Evolutionary conservation across 2,113 vertebrate genomes (phyloP).

Genomic region (Lucifuga dentata): DNA sequence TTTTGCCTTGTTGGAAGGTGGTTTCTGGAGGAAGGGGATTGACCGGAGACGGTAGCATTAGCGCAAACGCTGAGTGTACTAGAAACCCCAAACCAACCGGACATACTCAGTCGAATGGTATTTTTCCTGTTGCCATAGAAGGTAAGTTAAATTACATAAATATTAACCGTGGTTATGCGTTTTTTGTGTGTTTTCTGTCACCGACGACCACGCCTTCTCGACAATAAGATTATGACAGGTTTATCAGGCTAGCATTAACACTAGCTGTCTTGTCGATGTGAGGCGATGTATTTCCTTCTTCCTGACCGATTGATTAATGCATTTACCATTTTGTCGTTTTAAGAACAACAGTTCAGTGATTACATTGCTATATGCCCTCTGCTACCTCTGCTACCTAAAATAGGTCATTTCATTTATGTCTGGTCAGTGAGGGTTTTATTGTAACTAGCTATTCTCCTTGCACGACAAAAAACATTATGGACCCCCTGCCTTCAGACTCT

Average conservation of each 20-base stretch:
- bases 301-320: not conserved
- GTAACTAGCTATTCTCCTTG: not conserved
- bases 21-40: slow-evolving; percentile 71
- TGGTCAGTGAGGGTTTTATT: no score
- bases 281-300: not conserved
- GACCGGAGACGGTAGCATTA: not conserved
- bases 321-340: not conserved
- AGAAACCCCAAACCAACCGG: slow-evolving; percentile 4
- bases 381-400: not conserved
- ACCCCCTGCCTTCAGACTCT: fast-evolving
- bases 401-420: not conserved
- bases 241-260: slow-evolving; percentile 18
- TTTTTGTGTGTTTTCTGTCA: slow-evolving; percentile 3
- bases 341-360: not conserved
- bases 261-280: not conserved
- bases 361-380: not conserved
- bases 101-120: slow-evolving; percentile 39
- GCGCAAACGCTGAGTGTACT: slow-evolving; percentile 8
- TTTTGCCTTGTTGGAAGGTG: slow-evolving; percentile 87
- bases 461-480: slow-evolving; percentile 4
- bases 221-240: not conserved
- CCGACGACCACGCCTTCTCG: slow-evolving; percentile 48
- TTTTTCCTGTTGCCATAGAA: slow-evolving; percentile 21
- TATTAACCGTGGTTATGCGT: not conserved
- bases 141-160: slow-evolving; percentile 49